Percentiles rank a stretch among this genome's conserved stretches.
Evolutionary conservation across 92 coral and sea anemone species (phyloP).

Genomic region (Phymanthus crucifer): DNA sequence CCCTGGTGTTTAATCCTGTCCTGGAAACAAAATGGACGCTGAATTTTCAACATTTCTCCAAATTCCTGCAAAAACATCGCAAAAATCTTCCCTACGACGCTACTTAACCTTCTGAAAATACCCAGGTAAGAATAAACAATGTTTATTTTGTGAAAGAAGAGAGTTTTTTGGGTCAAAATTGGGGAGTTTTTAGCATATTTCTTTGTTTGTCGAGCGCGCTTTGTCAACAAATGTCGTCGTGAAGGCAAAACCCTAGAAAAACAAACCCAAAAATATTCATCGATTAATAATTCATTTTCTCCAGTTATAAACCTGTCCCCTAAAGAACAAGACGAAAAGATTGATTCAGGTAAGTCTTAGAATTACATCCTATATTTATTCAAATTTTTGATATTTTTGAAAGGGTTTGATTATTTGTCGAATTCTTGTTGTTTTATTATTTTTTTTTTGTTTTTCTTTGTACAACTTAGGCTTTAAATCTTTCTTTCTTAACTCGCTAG

Average conservation of each 20-base stretch:
- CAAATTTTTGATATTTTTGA: too few relatives aligned
- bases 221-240: not conserved
- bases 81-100: not conserved
- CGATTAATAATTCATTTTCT: not conserved
- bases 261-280: not conserved
- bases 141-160: not conserved
- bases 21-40: not conserved
- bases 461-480: not conserved
- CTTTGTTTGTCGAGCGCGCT: not conserved
- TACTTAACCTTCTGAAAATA: not conserved
- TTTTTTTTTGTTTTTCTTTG: not conserved
- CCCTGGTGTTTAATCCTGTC: not conserved
- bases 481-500: too few relatives aligned
- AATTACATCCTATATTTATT: not conserved
- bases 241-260: conserved; percentile 1
- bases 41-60: not conserved
- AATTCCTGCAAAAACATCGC: not conserved
- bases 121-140: not conserved
- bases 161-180: not conserved
- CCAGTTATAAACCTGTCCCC: not conserved
- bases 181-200: not conserved
- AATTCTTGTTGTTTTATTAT: not conserved
- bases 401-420: not conserved
- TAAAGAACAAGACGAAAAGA: not conserved
- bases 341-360: not conserved